phyloP scores from a whole-genome alignment of 2,113 vertebrate species.

The Dicerorhinus sumatrensis region DNA sequence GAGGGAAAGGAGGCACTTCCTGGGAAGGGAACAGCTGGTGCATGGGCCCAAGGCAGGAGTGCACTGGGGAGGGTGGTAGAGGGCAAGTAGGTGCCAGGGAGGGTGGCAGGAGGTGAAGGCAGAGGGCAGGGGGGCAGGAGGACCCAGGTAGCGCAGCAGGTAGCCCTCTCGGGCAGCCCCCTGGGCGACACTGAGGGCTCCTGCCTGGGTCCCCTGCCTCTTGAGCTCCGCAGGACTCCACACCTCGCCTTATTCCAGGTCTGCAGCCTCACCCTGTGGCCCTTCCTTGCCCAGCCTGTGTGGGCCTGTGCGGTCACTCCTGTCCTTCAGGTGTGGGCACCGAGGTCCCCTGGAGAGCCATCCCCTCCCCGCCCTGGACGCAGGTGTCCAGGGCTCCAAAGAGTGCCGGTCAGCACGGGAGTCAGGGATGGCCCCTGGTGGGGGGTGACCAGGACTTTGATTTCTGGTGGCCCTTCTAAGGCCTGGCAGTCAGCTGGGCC shows the following conservation, averaged over 20 bases:
- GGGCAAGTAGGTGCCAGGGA: neutral
- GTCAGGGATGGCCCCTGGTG: neutral
- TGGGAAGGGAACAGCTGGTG: neutral
- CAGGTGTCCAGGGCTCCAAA: neutral
- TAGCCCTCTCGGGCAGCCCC: fast-evolving
- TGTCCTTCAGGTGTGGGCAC: neutral
- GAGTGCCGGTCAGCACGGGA: fast-evolving
- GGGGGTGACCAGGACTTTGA: neutral
- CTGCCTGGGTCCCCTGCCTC: neutral
- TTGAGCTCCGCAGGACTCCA: neutral
- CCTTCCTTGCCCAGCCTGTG: neutral
- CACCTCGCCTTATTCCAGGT: neutral
- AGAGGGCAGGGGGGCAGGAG: neutral
- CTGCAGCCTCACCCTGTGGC: neutral
- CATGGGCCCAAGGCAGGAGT: neutral
- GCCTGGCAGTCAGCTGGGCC: neutral
- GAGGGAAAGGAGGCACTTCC: neutral
- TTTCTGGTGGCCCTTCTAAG: neutral
- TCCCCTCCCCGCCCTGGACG: neutral
- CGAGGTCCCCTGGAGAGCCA: neutral
- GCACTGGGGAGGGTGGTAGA: neutral
- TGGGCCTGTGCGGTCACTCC: neutral
- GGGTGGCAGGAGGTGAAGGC: neutral
- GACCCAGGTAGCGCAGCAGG: neutral
- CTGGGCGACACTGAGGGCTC: too few species aligned